Evolutionary conservation across 2,888 invertebrate genomes (phyloP).

Genomic region (Pristionchus mayeri): DNA sequence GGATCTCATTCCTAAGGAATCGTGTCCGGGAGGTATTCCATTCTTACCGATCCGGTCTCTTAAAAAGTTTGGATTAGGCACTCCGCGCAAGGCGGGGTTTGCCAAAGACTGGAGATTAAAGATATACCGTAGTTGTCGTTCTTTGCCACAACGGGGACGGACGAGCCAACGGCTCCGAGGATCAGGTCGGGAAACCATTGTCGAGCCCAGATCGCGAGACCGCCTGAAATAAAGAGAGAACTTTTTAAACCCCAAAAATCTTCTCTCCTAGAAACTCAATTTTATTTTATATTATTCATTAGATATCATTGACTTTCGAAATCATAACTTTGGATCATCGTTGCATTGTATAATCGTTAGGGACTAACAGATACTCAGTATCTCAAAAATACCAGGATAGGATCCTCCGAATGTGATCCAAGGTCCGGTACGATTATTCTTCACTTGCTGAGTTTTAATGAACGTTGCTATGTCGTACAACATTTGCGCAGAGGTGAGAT

Average conservation of each 20-base stretch:
- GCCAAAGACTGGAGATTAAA: too few relatives aligned
- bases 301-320: too few relatives aligned
- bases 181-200: conserved; percentile 89
- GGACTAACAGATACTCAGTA: background rate
- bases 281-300: too few relatives aligned
- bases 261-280: too few relatives aligned
- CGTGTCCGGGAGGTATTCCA: too few relatives aligned
- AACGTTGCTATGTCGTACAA: conserved; percentile 89
- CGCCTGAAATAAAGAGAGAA: conserved; percentile 80
- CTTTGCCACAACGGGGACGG: conserved; percentile 89
- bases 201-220: conserved; percentile 90
- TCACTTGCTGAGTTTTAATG: conserved; percentile 77
- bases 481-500: conserved; percentile 81
- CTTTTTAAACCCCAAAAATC: too few relatives aligned
- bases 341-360: background rate
- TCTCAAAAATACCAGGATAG: conserved; percentile 52
- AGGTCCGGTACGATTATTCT: conserved; percentile 78
- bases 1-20: too few relatives aligned
- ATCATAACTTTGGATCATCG: background rate
- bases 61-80: too few relatives aligned
- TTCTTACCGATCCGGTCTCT: too few relatives aligned
- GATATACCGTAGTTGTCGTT: conserved; percentile 87
- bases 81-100: too few relatives aligned
- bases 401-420: conserved; percentile 98
- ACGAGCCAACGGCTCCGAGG: conserved; percentile 89